phyloP scores from a whole-genome alignment of 2,113 vertebrate genomes.

The Cyanoliseus patagonus region DNA sequence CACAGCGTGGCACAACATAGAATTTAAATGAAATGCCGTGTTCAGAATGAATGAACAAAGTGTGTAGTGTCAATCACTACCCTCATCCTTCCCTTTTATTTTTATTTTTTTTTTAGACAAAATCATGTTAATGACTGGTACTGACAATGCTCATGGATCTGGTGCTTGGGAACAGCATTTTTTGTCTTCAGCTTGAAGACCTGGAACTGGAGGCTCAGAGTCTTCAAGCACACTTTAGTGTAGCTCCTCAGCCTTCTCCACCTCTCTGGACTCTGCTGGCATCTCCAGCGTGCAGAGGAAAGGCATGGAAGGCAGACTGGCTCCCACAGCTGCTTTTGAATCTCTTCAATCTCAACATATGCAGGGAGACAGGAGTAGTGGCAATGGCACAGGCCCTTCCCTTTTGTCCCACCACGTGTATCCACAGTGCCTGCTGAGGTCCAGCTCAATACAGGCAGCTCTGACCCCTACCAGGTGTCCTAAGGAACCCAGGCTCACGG shows the following conservation, averaged over 20 bases:
- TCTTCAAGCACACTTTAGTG: background rate
- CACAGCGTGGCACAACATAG: background rate
- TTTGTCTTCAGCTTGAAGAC: background rate
- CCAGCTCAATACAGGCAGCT: background rate
- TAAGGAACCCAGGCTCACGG: background rate
- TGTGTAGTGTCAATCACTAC: background rate
- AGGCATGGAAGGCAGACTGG: background rate
- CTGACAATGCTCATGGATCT: background rate
- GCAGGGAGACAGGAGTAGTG: fast-evolving
- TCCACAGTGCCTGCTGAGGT: fast-evolving
- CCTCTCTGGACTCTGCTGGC: background rate
- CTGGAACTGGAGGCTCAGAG: background rate
- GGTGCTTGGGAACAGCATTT: background rate
- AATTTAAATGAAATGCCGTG: conserved; percentile 43
- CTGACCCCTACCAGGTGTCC: background rate
- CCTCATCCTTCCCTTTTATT: background rate
- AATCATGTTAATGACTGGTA: background rate
- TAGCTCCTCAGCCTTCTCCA: background rate
- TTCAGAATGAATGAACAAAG: background rate
- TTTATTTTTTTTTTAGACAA: background rate
- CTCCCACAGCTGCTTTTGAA: background rate
- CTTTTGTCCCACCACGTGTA: fast-evolving
- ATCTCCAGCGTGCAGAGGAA: background rate
- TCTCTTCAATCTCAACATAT: fast-evolving
- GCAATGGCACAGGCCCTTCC: fast-evolving